These are phyloP conservation scores for Albula glossodonta DNA, from an alignment of 2,113 vertebrate genomes.

Conservation along the genomic window DNA sequence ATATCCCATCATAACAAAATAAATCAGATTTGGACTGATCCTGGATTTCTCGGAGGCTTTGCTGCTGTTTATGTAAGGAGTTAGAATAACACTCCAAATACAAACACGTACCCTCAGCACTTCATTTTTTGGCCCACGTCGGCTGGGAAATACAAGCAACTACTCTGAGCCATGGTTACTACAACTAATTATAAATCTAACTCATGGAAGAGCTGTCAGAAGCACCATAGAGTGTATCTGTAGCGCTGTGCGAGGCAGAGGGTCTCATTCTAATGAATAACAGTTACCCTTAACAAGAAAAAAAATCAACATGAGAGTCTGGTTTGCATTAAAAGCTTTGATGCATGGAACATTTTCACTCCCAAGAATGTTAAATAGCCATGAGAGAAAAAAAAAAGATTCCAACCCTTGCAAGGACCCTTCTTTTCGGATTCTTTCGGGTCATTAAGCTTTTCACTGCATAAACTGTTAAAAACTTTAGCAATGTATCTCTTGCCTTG, in stretches of 20 bases:
- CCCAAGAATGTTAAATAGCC: constrained; percentile 13
- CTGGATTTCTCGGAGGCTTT: background rate
- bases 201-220: background rate
- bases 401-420: constrained; percentile 24
- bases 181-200: background rate
- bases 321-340: constrained; percentile 36
- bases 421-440: constrained; percentile 31
- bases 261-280: constrained; percentile 19
- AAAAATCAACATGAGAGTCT: constrained; percentile 20
- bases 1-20: background rate
- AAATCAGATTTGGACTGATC: background rate
- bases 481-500: constrained; percentile 19
- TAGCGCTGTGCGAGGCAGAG: background rate
- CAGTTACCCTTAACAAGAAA: constrained; percentile 13
- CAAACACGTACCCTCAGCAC: background rate
- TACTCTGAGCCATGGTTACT: background rate
- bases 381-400: constrained; percentile 7
- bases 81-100: background rate
- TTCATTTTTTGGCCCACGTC: background rate
- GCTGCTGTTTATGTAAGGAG: background rate
- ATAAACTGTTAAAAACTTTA: constrained; percentile 18
- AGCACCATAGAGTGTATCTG: background rate
- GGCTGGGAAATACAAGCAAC: background rate
- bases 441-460: constrained; percentile 27
- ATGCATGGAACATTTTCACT: constrained; percentile 17